phyloP scores from a whole-genome alignment of 2,797 vertebrate species.

The Lepus oiostolus region DNA sequence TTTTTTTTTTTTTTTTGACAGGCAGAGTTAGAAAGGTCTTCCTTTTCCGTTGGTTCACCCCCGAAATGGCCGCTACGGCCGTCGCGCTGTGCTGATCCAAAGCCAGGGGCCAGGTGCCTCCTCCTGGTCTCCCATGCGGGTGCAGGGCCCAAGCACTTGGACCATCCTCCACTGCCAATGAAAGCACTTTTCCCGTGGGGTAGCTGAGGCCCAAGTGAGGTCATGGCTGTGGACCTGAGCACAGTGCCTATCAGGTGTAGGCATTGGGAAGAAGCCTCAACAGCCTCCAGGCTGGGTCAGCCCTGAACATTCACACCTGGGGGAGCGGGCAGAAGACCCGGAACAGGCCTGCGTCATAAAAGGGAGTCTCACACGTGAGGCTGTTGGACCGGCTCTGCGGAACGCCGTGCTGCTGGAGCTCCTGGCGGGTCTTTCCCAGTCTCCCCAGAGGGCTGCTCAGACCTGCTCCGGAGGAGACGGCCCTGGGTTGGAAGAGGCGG shows the following conservation, averaged over 20 bases:
- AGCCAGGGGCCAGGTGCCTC: too few relatives aligned
- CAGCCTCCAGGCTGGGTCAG: neutral
- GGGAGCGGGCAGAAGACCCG: neutral
- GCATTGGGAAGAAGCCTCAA: neutral
- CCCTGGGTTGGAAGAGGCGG: neutral
- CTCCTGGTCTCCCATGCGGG: too few relatives aligned
- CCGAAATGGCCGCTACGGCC: too few relatives aligned
- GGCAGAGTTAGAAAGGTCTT: too few relatives aligned
- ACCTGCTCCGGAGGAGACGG: accelerated
- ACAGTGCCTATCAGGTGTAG: too few relatives aligned
- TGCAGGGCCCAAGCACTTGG: too few relatives aligned
- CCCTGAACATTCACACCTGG: neutral
- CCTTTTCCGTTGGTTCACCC: too few relatives aligned
- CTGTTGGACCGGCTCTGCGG: neutral
- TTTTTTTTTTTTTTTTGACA: too few relatives aligned
- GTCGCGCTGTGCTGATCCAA: too few relatives aligned
- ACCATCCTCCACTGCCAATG: too few relatives aligned
- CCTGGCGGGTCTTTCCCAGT: neutral
- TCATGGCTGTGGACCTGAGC: accelerated
- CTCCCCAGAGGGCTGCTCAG: neutral
- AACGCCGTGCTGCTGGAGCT: too few relatives aligned
- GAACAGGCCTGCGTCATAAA: neutral
- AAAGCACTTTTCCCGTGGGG: neutral
- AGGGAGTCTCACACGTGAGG: neutral
- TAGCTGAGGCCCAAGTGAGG: neutral